Evolutionary conservation across 2,113 vertebrate species (phyloP).

Genomic region (Cinclus cinclus): DNA sequence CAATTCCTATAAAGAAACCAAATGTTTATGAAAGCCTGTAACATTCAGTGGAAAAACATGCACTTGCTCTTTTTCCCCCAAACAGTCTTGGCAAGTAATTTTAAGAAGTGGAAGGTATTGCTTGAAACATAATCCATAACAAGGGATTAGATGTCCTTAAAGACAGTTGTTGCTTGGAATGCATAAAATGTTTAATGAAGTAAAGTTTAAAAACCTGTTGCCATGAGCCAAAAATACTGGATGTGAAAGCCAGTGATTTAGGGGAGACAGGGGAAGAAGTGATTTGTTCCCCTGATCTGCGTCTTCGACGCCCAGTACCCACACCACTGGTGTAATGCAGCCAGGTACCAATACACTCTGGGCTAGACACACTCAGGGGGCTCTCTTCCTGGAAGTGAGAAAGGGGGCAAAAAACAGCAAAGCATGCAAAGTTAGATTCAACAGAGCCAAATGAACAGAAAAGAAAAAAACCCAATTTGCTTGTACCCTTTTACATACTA

Average conservation of each 20-base stretch:
- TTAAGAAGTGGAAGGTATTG: slow-evolving; percentile 69
- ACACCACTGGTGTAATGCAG: slow-evolving; percentile 95
- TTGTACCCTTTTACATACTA: slow-evolving; percentile 54
- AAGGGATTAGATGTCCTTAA: slow-evolving; percentile 91
- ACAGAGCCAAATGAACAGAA: slow-evolving; percentile 82
- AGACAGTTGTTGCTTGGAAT: slow-evolving; percentile 82
- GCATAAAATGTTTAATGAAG: slow-evolving; percentile 87
- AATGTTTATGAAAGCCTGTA: slow-evolving; percentile 51
- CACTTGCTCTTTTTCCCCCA: slow-evolving; percentile 61
- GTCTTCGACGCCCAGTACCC: slow-evolving; percentile 95
- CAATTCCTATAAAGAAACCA: slow-evolving; percentile 56
- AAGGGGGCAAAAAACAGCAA: slow-evolving; percentile 86
- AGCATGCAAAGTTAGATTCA: slow-evolving; percentile 92
- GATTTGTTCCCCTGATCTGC: slow-evolving; percentile 97
- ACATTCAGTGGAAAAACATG: slow-evolving; percentile 61
- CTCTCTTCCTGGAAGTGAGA: slow-evolving; percentile 94
- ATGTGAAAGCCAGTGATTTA: slow-evolving; percentile 98
- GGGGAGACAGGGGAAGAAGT: slow-evolving; percentile 97
- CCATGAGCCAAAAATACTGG: slow-evolving; percentile 98
- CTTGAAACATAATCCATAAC: slow-evolving; percentile 67
- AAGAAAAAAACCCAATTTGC: slow-evolving; percentile 73
- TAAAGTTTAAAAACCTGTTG: slow-evolving; percentile 98
- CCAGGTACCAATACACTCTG: slow-evolving; percentile 95
- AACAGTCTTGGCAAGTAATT: slow-evolving; percentile 51
- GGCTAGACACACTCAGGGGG: slow-evolving; percentile 97